These are phyloP conservation scores for Caloenas nicobarica DNA, from an alignment of 2,113 vertebrate genomes.

Conservation along the genomic window DNA sequence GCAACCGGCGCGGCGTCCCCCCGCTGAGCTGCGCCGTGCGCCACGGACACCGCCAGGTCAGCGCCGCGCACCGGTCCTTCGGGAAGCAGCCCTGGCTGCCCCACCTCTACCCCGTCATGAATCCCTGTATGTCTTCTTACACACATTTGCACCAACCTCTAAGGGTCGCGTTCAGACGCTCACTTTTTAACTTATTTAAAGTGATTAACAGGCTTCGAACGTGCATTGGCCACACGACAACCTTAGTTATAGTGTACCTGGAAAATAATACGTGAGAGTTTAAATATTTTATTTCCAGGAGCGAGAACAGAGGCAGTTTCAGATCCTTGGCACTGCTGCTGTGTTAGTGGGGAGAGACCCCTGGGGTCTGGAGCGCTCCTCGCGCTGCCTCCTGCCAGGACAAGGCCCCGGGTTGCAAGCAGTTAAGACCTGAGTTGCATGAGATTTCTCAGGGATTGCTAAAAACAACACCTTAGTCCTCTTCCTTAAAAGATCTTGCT, in stretches of 20 bases:
- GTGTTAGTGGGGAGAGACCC: neutral
- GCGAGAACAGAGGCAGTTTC: neutral
- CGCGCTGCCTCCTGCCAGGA: neutral
- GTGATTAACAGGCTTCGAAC: accelerated
- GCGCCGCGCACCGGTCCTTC: neutral
- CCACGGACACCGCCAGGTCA: constrained; percentile 97
- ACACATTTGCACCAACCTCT: accelerated
- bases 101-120: no score
- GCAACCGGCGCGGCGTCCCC: constrained; percentile 85
- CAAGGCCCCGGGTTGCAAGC: neutral
- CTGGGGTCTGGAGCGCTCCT: neutral
- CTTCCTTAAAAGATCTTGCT: neutral
- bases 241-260: neutral
- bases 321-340: neutral
- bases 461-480: neutral
- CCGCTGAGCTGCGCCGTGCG: constrained; percentile 91
- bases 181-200: neutral
- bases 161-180: neutral
- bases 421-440: neutral
- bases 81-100: accelerated
- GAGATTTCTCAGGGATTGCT: neutral
- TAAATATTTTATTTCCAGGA: neutral
- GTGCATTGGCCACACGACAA: no score
- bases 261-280: neutral
- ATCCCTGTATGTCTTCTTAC: neutral